Evolutionary conservation across 2,113 vertebrate species (phyloP), one percentile per base, ranked within the genome.

Genomic region (Cyanoliseus patagonus): DNA sequence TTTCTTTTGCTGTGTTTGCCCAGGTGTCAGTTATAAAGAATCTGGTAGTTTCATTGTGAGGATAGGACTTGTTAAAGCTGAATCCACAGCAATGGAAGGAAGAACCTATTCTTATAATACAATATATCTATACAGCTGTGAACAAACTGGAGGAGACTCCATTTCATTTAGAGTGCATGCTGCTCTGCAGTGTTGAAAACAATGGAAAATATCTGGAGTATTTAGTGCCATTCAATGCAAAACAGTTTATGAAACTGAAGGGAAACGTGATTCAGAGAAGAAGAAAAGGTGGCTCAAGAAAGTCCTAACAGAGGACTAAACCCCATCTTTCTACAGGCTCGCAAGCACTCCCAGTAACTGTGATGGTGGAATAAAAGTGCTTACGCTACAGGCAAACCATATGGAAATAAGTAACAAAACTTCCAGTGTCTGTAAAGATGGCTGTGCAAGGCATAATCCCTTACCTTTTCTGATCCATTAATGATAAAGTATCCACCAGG

Each of bases 401-500:
- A 55, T 0, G 1, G 51, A 42, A 80, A 74, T 13, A 57, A 69
- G 12, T 11, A 73, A 55, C 7, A 66, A 9, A 75, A 84, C 5
- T 53, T 73, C 8, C 18, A 41, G 22, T 23, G 24, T 5, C 51
- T 51, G 28, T 39, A 28, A 49, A 59, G 46, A 41, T 7, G 25
- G 18, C 62, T 51, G 11, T 49, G 25, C 35, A 51, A 68, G 13
- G n/a, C 11, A 31, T 10, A 72, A 94, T 33, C 35, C 39, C 63
- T 92, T 92, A 99, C 99, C 99, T 99, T 99, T 97, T 99, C 99
- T 19, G 99, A 99, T 83, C 99, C 99, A 88, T 99, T 99, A 96
- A 99, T 99, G 97, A 99, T 99, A 91, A 99, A 99, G 95, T 99
- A 99, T 41, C 99, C 99, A 30, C 99, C 99, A 2, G 99, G 99